Evolutionary conservation across 2,113 vertebrate species (phyloP).

Genomic region (Thamnophis sirtalis): DNA sequence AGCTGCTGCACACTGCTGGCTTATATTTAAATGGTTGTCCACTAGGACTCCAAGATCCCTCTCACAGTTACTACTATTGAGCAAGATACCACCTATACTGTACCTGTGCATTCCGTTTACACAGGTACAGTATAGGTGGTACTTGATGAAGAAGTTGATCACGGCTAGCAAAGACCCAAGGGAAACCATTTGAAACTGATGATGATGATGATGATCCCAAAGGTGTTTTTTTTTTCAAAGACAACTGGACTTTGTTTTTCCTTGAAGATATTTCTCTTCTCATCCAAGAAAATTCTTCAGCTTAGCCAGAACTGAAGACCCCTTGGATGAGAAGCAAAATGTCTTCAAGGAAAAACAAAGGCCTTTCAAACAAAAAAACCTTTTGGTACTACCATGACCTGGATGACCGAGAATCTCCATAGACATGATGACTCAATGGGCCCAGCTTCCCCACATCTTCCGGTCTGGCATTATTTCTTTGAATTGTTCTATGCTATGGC

Average conservation of each 20-base stretch:
- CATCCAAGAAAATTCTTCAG: background rate
- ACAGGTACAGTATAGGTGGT: no score
- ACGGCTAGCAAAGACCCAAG: background rate
- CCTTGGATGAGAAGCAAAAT: background rate
- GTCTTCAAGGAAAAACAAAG: background rate
- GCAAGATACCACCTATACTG: no score
- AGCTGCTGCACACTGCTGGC: no score
- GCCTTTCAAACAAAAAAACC: no score
- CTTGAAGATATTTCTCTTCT: background rate
- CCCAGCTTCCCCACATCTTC: background rate
- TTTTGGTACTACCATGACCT: background rate
- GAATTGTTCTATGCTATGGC: background rate
- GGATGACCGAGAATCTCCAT: background rate
- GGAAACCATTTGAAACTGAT: background rate
- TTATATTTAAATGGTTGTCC: no score
- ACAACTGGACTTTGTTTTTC: background rate
- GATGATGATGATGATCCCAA: background rate
- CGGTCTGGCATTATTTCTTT: background rate
- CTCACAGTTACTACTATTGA: no score
- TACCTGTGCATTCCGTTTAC: no score
- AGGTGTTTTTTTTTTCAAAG: background rate
- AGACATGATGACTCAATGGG: background rate
- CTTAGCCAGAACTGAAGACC: background rate
- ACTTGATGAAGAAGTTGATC: background rate
- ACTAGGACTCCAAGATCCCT: no score